A percentile compares a stretch with the other conserved stretches of the same genome.
phyloP scores from a whole-genome alignment of 2,888 invertebrate species.

The Tipula vernalis region DNA sequence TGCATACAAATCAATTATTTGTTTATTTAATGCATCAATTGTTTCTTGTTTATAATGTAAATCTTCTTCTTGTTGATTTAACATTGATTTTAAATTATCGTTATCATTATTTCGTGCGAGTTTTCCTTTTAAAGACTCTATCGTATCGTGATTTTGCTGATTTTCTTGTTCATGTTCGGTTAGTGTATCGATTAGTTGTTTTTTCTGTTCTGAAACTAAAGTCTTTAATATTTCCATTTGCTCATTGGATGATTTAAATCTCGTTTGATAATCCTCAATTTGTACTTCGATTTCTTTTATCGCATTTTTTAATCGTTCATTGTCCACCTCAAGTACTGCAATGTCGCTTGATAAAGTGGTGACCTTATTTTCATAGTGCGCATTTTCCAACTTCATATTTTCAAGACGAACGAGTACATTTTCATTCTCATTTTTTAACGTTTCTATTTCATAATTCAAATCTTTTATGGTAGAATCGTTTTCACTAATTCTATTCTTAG shows the following conservation, averaged over 20 bases:
- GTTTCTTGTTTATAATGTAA: slow-evolving; percentile 44
- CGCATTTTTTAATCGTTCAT: slow-evolving; percentile 22
- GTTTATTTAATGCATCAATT: slow-evolving; percentile 45
- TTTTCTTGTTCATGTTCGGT: slow-evolving; percentile 29
- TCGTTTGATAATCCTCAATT: slow-evolving; percentile 26
- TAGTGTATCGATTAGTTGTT: slow-evolving; percentile 31
- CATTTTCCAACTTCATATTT: background rate
- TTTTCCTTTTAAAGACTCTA: slow-evolving; percentile 24
- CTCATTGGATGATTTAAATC: slow-evolving; percentile 20
- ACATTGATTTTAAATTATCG: slow-evolving; percentile 29
- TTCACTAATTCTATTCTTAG: background rate
- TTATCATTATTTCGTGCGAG: slow-evolving; percentile 37
- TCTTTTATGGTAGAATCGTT: background rate
- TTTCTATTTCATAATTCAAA: background rate
- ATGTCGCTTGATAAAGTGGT: background rate
- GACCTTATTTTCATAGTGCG: background rate
- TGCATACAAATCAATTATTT: slow-evolving; percentile 42
- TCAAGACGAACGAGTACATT: background rate
- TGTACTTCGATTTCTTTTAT: slow-evolving; percentile 26
- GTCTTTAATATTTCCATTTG: slow-evolving; percentile 28
- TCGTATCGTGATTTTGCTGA: slow-evolving; percentile 21
- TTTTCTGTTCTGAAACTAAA: slow-evolving; percentile 33
- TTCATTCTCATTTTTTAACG: background rate
- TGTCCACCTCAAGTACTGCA: background rate
- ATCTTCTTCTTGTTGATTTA: slow-evolving; percentile 28